Evolutionary conservation across 2,113 vertebrate genomes (phyloP), one percentile per base, ranked within the genome.

Genomic region (Thunnus maccoyii): DNA sequence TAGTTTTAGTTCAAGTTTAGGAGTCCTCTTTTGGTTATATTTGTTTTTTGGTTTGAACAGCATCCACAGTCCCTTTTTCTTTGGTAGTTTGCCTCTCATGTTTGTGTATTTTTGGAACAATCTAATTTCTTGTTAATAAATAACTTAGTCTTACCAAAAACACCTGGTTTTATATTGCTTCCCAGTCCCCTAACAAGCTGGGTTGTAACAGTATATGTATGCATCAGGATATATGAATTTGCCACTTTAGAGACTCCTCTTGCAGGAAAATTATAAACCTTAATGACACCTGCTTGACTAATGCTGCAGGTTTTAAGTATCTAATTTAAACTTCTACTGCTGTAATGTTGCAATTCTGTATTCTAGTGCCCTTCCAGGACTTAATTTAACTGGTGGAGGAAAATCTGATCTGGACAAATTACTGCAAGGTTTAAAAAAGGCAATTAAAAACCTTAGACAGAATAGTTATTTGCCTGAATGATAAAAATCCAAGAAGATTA

Each of bases 401-500:
- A 76, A 82, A 80, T 77, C 36, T 75, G 57, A 84, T 79, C 51
- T 4, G 67, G 22, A 71, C 32, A 84, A 83, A 82, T 76, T 54
- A 82, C 51, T 36, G 62, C 25, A 52, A 65, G 72, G 46, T 72
- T 79, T 55, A 32, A 47, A 84, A 79, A 64, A 70, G 65, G 56
- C 72, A 67, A 75, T 83, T 89, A 72, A 83, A 79, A 71, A 76
- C 27, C 56, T 51, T 56, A 10, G 48, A 76, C 54, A 71, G 67
- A 76, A 63, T 32, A 64, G 54, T 73, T 83, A 80, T 82, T 86
- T 81, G 60, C 54, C 58, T 36, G 48, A 74, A 73, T 87, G 63
- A 89, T 79, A 79, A 76, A 77, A 80, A 79, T 76, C 78, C 55
- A 61, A 55, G 63, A 78, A 74, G 68, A 88, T 85, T 72, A 61